Percentiles rank a stretch among this genome's conserved stretches.
phyloP scores from a whole-genome alignment of 2,888 invertebrate genomes.

The Eupithecia insigniata region DNA sequence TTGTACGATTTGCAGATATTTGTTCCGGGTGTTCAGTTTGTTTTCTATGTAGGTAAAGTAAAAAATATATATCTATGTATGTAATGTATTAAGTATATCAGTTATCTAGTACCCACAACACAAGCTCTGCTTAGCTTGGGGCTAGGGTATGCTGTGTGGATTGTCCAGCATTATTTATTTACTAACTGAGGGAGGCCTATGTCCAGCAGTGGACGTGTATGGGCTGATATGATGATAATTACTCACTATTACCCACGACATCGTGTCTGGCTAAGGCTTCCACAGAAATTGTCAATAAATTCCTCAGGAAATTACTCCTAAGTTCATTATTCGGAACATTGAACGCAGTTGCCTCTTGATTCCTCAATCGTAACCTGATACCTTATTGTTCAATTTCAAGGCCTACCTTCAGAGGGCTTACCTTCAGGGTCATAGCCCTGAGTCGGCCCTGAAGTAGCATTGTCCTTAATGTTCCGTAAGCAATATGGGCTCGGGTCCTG shows the following conservation, averaged over 20 bases:
- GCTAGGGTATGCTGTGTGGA: not conserved
- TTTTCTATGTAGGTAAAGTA: too few relatives aligned
- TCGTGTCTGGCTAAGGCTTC: not conserved
- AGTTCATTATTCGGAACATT: not conserved
- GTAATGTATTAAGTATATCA: too few relatives aligned
- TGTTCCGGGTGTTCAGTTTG: too few relatives aligned
- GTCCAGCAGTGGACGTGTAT: too few relatives aligned
- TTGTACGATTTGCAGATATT: too few relatives aligned
- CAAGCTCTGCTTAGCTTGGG: not conserved
- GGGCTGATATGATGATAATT: too few relatives aligned
- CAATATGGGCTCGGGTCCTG: constrained; percentile 1
- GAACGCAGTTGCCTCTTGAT: not conserved
- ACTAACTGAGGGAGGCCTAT: too few relatives aligned
- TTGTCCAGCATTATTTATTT: too few relatives aligned
- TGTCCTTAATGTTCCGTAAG: constrained; percentile 5
- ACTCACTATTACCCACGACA: too few relatives aligned
- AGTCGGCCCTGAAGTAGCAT: constrained; percentile 3
- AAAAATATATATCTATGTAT: too few relatives aligned
- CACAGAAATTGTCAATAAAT: not conserved
- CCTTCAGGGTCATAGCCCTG: constrained; percentile 14
- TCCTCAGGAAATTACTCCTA: not conserved
- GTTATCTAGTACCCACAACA: too few relatives aligned
- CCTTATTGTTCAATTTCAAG: constrained; percentile 5
- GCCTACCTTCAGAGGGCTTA: constrained; percentile 12
- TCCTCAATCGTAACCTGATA: not conserved